These are phyloP conservation scores for Gavia stellata DNA, from an alignment of 2,113 vertebrate genomes.

Conservation along the genomic window DNA sequence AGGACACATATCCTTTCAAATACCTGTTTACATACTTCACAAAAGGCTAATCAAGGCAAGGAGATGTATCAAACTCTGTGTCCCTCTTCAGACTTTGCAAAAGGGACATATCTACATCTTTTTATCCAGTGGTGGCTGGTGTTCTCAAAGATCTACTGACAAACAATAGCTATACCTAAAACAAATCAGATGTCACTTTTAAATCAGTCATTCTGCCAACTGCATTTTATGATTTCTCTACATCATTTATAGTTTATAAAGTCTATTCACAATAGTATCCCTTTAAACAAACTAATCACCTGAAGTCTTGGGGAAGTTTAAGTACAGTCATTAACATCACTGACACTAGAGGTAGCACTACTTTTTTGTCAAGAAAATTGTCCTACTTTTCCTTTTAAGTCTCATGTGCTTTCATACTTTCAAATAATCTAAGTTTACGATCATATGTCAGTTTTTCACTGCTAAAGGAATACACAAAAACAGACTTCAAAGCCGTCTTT, in stretches of 20 bases:
- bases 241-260: not conserved
- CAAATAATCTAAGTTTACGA: not conserved
- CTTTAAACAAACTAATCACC: not conserved
- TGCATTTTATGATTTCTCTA: not conserved
- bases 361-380: constrained; percentile 6
- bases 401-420: constrained; percentile 14
- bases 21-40: not conserved
- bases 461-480: constrained; percentile 36
- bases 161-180: not conserved
- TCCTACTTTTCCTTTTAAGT: constrained; percentile 49
- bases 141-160: not conserved
- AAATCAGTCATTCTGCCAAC: not conserved
- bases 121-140: not conserved
- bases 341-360: not conserved
- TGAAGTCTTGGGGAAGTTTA: not conserved
- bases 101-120: not conserved
- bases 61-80: not conserved
- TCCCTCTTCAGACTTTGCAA: not conserved
- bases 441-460: constrained; percentile 13
- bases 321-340: not conserved
- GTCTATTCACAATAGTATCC: not conserved
- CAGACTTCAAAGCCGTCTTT: constrained; percentile 52
- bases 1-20: not conserved
- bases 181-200: not conserved
- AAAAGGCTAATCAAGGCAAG: not conserved